Evolutionary conservation across 2,797 vertebrate species (phyloP).

Genomic region (Falco columbarius): DNA sequence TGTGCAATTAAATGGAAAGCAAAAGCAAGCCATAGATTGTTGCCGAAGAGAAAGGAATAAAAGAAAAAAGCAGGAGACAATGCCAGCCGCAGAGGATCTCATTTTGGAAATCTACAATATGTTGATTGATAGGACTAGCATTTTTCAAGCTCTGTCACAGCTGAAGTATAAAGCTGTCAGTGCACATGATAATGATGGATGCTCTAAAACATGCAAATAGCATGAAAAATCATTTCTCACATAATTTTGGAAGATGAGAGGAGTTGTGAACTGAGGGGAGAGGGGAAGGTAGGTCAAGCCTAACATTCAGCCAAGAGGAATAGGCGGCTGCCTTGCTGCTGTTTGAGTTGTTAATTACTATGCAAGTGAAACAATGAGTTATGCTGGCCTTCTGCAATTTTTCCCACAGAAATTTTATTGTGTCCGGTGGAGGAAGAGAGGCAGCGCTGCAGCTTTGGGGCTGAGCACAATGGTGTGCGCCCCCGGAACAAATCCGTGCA

Average conservation of each 20-base stretch:
- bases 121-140: conserved; percentile 72
- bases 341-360: conserved; percentile 61
- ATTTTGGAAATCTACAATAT: conserved; percentile 62
- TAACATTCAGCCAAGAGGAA: conserved; percentile 58
- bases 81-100: conserved; percentile 46
- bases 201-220: conserved; percentile 74
- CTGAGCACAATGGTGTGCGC: background rate
- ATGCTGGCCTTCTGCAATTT: background rate
- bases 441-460: background rate
- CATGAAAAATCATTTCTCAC: conserved; percentile 70
- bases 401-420: conserved; percentile 27
- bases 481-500: accelerated
- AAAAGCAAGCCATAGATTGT: conserved; percentile 39
- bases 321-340: background rate
- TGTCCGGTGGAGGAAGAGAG: background rate
- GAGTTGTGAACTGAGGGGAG: conserved; percentile 60
- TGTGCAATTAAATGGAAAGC: conserved; percentile 55
- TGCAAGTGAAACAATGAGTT: conserved; percentile 47
- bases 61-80: conserved; percentile 56
- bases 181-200: conserved; percentile 72
- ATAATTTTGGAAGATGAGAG: conserved; percentile 74
- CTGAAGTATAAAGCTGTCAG: conserved; percentile 74
- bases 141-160: conserved; percentile 76
- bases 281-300: conserved; percentile 58
- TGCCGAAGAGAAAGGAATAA: conserved; percentile 28